These are phyloP conservation scores for Poeciliopsis turneri DNA, from an alignment of 2,797 vertebrate species.

Conservation along the genomic window DNA sequence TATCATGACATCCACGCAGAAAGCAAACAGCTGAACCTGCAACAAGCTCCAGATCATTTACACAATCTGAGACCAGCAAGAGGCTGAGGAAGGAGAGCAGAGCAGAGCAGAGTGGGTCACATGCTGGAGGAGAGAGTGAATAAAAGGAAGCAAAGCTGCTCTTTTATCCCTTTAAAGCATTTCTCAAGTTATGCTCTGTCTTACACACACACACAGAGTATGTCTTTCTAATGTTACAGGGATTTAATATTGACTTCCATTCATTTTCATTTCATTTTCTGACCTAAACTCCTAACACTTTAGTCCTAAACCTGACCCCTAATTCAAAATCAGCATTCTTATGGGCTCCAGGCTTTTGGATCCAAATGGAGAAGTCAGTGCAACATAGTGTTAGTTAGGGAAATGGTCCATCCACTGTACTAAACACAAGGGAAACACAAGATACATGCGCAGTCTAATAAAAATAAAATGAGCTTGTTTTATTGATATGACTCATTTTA, in stretches of 20 bases:
- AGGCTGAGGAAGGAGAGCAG: not conserved
- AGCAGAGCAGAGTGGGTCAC: not conserved
- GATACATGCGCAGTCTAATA: not conserved
- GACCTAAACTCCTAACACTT: no score
- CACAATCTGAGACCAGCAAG: not conserved
- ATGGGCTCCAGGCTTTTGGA: no score
- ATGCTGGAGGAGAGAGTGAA: not conserved
- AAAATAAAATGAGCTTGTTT: not conserved
- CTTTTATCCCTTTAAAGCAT: not conserved
- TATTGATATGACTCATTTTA: not conserved
- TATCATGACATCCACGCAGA: constrained; percentile 21
- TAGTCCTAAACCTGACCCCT: no score
- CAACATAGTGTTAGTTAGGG: no score
- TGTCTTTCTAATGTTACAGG: no score
- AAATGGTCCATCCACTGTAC: no score
- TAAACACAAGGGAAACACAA: no score
- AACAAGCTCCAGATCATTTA: not conserved
- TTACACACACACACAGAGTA: not conserved
- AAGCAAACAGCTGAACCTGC: constrained; percentile 1
- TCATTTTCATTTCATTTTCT: no score
- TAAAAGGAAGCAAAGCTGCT: not conserved
- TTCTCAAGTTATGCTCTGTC: not conserved
- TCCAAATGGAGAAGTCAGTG: no score
- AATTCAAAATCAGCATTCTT: no score
- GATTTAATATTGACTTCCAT: no score